Evolutionary conservation across 2,797 vertebrate species (phyloP).

Genomic region (Aselliscus stoliczkanus): DNA sequence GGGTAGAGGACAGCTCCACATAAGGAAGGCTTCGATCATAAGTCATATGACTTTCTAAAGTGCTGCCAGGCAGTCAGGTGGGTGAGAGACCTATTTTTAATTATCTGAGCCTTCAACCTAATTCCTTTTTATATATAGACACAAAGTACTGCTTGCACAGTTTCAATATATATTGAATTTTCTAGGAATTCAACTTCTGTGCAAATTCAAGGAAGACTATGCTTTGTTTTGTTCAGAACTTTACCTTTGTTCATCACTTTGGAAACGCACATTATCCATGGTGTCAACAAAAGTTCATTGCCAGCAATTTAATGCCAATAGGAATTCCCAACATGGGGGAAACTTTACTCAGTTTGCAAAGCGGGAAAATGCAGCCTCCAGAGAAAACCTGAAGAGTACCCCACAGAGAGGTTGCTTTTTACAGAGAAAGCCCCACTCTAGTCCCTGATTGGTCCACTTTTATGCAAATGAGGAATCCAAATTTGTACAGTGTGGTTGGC

Average conservation of each 20-base stretch:
- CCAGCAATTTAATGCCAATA: neutral
- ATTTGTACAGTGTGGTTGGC: neutral
- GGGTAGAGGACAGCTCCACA: accelerated
- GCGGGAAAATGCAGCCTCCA: neutral
- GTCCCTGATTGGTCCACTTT: neutral
- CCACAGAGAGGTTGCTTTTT: neutral
- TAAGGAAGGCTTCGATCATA: neutral
- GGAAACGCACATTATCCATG: neutral
- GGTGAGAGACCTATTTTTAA: neutral
- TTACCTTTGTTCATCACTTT: neutral
- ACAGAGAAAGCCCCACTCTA: no score
- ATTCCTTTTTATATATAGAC: neutral
- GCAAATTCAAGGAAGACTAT: neutral
- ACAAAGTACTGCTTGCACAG: neutral
- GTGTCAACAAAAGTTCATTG: neutral
- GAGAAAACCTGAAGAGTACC: neutral
- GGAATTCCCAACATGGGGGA: neutral
- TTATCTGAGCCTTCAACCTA: neutral
- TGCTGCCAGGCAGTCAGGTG: neutral
- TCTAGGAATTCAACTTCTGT: neutral
- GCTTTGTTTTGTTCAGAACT: neutral
- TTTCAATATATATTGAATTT: neutral
- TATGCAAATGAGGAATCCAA: neutral
- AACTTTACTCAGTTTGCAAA: neutral
- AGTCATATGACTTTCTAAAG: neutral